Percentiles rank a stretch among this genome's conserved stretches.
Conservation (phyloP, 2,797 vertebrate species). For the Sarcoramphus papa region DNA sequence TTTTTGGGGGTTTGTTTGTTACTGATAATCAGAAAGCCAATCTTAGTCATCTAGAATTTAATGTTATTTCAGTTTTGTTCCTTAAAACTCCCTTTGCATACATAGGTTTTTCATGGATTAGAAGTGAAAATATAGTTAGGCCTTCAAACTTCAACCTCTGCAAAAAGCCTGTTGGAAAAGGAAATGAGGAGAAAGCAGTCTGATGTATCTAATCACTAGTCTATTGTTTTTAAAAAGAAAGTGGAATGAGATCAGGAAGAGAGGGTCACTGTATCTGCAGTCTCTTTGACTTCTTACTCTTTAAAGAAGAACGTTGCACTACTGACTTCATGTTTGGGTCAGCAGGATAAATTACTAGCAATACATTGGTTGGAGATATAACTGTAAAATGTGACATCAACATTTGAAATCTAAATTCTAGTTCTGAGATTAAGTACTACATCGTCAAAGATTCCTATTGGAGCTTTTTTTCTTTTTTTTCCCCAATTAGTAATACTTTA, state of each 20-base stretch:
- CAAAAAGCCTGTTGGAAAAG: background rate
- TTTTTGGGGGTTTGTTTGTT: background rate
- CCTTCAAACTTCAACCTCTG: background rate
- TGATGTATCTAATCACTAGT: background rate
- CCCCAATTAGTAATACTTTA: background rate
- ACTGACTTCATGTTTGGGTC: background rate
- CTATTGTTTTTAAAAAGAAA: background rate
- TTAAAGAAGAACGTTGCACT: background rate
- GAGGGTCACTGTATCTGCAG: background rate
- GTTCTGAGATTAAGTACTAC: background rate
- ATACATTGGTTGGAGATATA: background rate
- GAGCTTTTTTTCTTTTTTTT: accelerated
- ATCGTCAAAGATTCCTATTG: background rate
- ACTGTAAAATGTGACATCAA: background rate
- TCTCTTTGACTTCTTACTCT: background rate
- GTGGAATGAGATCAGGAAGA: background rate
- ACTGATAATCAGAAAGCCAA: background rate
- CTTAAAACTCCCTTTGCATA: background rate
- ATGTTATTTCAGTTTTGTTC: background rate
- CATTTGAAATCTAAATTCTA: background rate
- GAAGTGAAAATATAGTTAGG: background rate
- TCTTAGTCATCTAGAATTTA: background rate
- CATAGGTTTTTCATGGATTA: background rate
- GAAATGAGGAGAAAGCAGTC: background rate
- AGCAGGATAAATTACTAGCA: background rate